A percentile compares a stretch with the other conserved stretches of the same genome.
Evolutionary conservation across 2,888 invertebrate genomes (phyloP).

Genomic region (Drosophila longiperda): DNA sequence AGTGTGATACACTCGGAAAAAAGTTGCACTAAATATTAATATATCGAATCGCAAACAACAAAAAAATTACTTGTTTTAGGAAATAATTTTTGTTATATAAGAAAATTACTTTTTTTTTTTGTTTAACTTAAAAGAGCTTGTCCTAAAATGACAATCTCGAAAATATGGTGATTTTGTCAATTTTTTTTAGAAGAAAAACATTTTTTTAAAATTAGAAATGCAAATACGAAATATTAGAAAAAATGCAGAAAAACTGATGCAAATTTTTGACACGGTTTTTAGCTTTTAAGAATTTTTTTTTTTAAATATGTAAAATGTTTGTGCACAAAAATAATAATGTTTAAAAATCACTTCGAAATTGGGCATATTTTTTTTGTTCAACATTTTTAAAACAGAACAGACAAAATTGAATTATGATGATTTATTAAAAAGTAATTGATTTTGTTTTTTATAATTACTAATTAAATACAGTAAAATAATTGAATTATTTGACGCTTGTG

Average conservation of each 20-base stretch:
- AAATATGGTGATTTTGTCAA: neutral
- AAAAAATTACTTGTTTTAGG: neutral
- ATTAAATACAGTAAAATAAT: neutral
- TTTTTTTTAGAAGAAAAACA: neutral
- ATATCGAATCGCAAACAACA: too few species aligned
- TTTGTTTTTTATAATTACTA: neutral
- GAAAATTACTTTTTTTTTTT: neutral
- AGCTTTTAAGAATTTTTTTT: neutral
- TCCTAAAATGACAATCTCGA: neutral
- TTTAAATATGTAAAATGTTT: neutral
- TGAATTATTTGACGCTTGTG: neutral
- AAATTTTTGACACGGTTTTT: neutral
- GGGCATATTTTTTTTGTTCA: too few species aligned
- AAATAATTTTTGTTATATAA: neutral
- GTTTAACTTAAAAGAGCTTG: neutral
- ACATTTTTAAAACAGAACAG: too few species aligned
- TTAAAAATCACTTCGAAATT: neutral
- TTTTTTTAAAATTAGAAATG: neutral
- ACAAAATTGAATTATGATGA: too few species aligned
- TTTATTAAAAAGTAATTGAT: neutral
- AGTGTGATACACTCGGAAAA: neutral
- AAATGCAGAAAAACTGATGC: neutral
- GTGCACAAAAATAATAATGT: neutral
- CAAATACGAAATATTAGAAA: neutral
- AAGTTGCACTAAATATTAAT: too few species aligned